Base-by-base conservation (phyloP, 2,888 invertebrate species). In the Danaus chrysippus region DNA sequence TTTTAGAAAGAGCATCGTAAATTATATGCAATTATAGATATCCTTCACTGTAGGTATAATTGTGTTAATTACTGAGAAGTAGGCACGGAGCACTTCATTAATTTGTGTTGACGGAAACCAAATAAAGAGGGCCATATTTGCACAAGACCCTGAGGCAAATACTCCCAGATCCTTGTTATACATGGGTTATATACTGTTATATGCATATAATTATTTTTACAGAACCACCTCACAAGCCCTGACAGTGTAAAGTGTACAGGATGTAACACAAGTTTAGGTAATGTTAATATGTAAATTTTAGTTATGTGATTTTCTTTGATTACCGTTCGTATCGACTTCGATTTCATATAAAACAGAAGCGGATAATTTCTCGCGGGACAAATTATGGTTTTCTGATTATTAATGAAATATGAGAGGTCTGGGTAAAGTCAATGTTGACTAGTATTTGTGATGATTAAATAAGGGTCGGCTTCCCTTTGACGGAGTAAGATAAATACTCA, bases 71-170 rank as follows among this genome's bases (percentile, higher is more conserved):
- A 68, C 62, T 68, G 61, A 65, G 62, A 61, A 64, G 70, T 72
- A 71, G 71, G 73, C 62, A 68, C 67, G 69, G 70, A 71, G 68
- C 74, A 80, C 79, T 82, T 84, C 79, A 85, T 86, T 85, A 84
- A 82, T 79, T 78, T 77, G 73, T 77, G 77, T 74, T 76, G 71
- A 69, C 66, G 67, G 65, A 76, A 77, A 73, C 69, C 76, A 81
- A 83, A 82, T 84, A 82, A 77, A 79, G 76, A 77, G 76, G 77
- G 79, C 71, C 77, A 73, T 84, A 79, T 86, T 84, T 84, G 79
- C 70, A 46, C 62, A 68, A 65, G 68, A 74, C 80, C 82, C 83
- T 71, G 73, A 79, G 79, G 82, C 70, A 64, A 65, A 62, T 61
- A 64, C 72, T 49, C n/a, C 49, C 15, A 49, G 17, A 17, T 8